Percentiles rank a stretch among this genome's conserved stretches.
Conservation (phyloP, 92 coral and sea anemone species). For the Meandrina meandrites region DNA sequence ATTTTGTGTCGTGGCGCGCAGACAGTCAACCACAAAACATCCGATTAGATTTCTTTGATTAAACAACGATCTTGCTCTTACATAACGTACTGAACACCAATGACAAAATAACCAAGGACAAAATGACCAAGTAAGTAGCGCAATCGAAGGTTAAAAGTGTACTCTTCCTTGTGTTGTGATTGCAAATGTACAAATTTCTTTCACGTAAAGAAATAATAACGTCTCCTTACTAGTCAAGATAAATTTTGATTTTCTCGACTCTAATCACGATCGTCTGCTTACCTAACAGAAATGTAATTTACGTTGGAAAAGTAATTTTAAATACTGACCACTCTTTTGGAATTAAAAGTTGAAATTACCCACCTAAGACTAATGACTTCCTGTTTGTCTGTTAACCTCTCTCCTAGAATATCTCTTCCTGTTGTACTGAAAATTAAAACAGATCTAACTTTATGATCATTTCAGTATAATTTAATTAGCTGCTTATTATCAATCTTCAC, state of each 20-base stretch:
- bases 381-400: too few species aligned
- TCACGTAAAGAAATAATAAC: neutral
- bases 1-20: neutral
- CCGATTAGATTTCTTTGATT: neutral
- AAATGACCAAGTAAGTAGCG: too few species aligned
- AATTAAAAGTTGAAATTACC: neutral
- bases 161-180: too few species aligned
- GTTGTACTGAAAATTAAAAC: neutral
- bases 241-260: too few species aligned
- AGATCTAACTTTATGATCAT: neutral
- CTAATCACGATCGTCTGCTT: too few species aligned
- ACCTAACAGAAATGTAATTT: too few species aligned
- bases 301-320: neutral
- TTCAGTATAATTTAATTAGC: neutral
- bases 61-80: neutral
- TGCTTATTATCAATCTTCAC: neutral
- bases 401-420: neutral
- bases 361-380: conserved; percentile 2
- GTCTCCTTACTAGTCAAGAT: too few species aligned
- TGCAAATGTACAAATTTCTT: too few species aligned
- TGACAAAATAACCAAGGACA: neutral
- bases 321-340: neutral
- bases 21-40: neutral
- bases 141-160: too few species aligned
- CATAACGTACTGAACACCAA: neutral